phyloP scores from a whole-genome alignment of 1,140 invertebrate species.

The Drosophila melanogaster region Release_6_plus_ISO1_MT NT_033777.3:28272001-28272500 shows the following conservation, averaged over 20 bases:
- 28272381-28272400: slow-evolving; percentile 19
- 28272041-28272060: no score
- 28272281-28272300: slow-evolving; percentile 72
- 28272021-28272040: no score
- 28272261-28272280: slow-evolving; percentile 76
- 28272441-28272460: slow-evolving; percentile 79
- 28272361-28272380: slow-evolving; percentile 65
- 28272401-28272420: slow-evolving; percentile 18
- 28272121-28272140: slow-evolving; percentile 1
- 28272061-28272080: no score
- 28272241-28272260: slow-evolving; percentile 81
- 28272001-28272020: no score
- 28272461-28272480: slow-evolving; percentile 76
- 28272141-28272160: not conserved
- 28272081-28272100: no score
- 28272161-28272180: not conserved
- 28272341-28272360: slow-evolving; percentile 84
- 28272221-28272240: slow-evolving; percentile 82
- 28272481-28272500: slow-evolving; percentile 79
- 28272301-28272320: slow-evolving; percentile 84
- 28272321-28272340: slow-evolving; percentile 84
- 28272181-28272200: slow-evolving; percentile 30
- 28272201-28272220: slow-evolving; percentile 60
- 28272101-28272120: no score
- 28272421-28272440: slow-evolving; percentile 59